phyloP scores from a whole-genome alignment of 2,113 vertebrate genomes.

The Rhynchomys soricoides region DNA sequence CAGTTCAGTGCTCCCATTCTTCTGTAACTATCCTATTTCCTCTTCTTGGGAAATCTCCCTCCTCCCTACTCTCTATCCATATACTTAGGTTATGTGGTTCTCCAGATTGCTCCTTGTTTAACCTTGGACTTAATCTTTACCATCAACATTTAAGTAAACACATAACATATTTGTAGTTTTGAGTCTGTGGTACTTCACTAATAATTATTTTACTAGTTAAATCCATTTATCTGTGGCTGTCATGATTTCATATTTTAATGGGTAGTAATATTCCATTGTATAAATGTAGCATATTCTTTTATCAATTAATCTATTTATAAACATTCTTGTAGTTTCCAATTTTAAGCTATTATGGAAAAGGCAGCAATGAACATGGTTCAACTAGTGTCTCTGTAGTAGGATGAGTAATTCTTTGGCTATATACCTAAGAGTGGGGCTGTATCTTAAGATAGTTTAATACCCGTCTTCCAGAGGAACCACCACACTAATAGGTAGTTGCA shows the following conservation, averaged over 20 bases:
- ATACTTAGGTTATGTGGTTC: background rate
- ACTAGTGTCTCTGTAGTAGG: background rate
- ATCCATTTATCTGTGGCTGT: background rate
- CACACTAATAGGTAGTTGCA: background rate
- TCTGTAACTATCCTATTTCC: background rate
- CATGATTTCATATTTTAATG: background rate
- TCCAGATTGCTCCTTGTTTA: background rate
- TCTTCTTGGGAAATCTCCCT: background rate
- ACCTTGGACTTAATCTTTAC: background rate
- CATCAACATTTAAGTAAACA: background rate
- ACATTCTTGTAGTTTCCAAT: background rate
- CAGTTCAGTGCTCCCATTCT: background rate
- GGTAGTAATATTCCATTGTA: background rate
- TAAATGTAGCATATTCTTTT: background rate
- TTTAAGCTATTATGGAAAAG: background rate
- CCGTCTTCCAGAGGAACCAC: background rate
- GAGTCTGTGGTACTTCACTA: background rate
- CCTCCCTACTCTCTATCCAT: background rate
- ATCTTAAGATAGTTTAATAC: background rate
- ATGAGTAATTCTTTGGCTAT: background rate
- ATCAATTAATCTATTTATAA: background rate
- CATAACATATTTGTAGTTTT: background rate
- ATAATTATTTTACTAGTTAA: background rate
- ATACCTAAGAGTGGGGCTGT: background rate
- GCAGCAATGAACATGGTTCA: background rate